phyloP scores from a whole-genome alignment of 2,888 invertebrate species.

The Phengaris alcon region DNA sequence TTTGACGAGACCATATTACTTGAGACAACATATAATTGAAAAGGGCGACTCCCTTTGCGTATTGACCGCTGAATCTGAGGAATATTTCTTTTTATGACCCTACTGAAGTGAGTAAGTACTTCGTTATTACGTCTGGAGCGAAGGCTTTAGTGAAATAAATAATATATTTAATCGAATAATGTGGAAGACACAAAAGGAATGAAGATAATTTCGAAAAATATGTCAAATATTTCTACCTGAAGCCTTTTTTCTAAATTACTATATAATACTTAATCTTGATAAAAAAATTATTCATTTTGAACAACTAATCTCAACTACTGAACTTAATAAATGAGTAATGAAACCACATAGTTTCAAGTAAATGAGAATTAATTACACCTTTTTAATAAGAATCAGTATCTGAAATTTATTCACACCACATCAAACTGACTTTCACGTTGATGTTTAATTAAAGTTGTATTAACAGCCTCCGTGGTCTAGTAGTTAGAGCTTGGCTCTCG shows the following conservation, averaged over 20 bases:
- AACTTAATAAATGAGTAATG: background rate
- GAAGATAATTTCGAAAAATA: background rate
- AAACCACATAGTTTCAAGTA: background rate
- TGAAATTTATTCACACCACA: background rate
- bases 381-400: background rate
- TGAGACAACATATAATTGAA: conserved; percentile 23
- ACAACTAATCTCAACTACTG: no score
- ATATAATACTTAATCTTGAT: no score
- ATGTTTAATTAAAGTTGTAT: background rate
- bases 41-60: background rate
- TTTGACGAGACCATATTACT: conserved; percentile 12
- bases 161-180: background rate
- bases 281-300: no score
- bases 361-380: background rate
- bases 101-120: background rate
- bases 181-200: background rate
- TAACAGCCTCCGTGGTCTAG: background rate
- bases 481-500: no score
- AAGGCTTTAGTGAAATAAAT: background rate
- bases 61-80: conserved; percentile 11
- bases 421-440: background rate
- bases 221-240: no score
- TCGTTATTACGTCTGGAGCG: background rate
- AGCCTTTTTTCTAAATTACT: no score
- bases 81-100: conserved; percentile 12